Conservation (phyloP, 2,888 invertebrate species). For the Nemurella pictetii region DNA sequence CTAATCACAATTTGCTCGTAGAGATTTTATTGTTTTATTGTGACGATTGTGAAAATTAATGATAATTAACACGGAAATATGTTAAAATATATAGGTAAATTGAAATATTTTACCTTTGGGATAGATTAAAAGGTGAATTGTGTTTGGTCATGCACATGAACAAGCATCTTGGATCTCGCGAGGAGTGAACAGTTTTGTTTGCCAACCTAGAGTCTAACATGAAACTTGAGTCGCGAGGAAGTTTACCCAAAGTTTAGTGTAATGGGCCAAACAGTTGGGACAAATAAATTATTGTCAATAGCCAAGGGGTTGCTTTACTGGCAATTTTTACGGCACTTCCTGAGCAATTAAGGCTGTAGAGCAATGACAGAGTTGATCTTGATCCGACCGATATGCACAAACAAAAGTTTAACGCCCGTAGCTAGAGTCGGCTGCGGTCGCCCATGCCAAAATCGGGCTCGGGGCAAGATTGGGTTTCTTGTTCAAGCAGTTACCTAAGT, state of each 20-base stretch:
- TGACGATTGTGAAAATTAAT: conserved; percentile 7
- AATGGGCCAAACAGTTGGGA: background rate
- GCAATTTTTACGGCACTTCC: conserved; percentile 20
- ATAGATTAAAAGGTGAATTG: background rate
- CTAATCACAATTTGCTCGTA: background rate
- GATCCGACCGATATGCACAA: background rate
- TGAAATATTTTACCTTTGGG: conserved; percentile 6
- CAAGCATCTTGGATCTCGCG: no score
- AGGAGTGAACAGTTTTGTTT: background rate
- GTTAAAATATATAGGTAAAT: background rate
- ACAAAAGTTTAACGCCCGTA: background rate
- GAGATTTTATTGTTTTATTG: conserved; percentile 15
- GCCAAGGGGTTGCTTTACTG: background rate
- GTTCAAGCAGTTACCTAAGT: background rate
- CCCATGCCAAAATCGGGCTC: background rate
- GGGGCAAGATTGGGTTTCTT: background rate
- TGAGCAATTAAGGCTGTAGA: conserved; percentile 15
- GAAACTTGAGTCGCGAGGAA: background rate
- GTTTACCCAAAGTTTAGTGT: background rate
- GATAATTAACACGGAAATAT: conserved; percentile 18
- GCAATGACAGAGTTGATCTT: conserved; percentile 13
- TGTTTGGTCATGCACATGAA: background rate
- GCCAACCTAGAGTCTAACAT: background rate
- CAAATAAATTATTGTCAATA: conserved; percentile 9
- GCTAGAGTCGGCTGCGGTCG: background rate